phyloP scores from a whole-genome alignment of 53 echinoderm and acorn worm genomes.

The Echinometra lucunter region DNA sequence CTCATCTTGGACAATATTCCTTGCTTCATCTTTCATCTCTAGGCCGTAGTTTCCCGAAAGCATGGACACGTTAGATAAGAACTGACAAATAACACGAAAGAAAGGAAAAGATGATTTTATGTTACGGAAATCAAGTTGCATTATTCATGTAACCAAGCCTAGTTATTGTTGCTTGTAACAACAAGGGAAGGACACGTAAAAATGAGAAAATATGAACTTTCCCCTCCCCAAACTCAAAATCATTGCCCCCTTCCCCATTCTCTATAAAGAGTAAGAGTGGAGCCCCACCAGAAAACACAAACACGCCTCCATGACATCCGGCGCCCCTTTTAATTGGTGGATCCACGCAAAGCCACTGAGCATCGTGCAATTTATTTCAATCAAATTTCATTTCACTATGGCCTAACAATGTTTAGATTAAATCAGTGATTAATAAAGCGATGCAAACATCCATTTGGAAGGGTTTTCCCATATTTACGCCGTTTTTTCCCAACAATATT shows the following conservation, averaged over 20 bases:
- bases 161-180: no score
- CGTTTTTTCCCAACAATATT: neutral
- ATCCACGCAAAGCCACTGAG: neutral
- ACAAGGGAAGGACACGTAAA: no score
- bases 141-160: no score
- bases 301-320: neutral
- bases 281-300: no score
- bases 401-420: no score
- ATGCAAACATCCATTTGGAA: neutral
- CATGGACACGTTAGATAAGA: constrained; percentile 60
- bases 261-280: no score
- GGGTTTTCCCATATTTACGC: neutral
- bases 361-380: neutral
- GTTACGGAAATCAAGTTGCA: no score
- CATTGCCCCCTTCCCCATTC: no score
- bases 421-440: no score
- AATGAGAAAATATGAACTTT: no score
- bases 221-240: no score
- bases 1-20: neutral
- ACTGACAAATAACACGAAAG: neutral
- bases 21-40: constrained; percentile 56
- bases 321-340: neutral
- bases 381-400: no score
- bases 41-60: constrained; percentile 54
- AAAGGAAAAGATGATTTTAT: neutral